Evolutionary conservation across 1,140 invertebrate genomes (phyloP).

Genomic region (Aradophagus sp.): DNA sequence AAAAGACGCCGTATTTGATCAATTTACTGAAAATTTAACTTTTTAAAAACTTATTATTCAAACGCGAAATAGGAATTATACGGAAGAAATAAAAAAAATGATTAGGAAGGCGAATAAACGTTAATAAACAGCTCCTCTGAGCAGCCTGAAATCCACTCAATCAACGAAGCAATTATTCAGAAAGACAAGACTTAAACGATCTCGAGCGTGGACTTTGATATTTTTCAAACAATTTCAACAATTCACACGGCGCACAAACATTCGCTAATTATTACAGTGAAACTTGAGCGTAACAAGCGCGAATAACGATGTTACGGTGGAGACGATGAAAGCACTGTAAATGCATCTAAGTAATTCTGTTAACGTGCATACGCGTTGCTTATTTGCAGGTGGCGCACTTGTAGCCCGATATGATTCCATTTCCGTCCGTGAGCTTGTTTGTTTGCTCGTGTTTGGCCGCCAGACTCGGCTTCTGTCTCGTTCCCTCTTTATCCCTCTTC

Average conservation of each 20-base stretch:
- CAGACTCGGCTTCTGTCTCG: slow-evolving; percentile 34
- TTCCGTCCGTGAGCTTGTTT: slow-evolving; percentile 36
- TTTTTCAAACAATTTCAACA: slow-evolving; percentile 50
- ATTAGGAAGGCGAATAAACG: too few relatives aligned
- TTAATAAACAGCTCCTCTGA: too few relatives aligned
- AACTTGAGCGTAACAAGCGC: slow-evolving; percentile 29
- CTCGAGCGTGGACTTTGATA: background rate
- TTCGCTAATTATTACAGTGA: slow-evolving; percentile 46
- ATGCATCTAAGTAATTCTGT: slow-evolving; percentile 57
- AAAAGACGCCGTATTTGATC: too few relatives aligned
- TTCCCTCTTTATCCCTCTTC: too few relatives aligned
- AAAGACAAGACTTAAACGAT: too few relatives aligned
- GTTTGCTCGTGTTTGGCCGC: slow-evolving; percentile 8
- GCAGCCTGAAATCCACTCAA: too few relatives aligned
- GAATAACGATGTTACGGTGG: slow-evolving; percentile 43
- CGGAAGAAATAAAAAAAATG: too few relatives aligned
- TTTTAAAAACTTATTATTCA: too few relatives aligned
- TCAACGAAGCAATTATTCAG: too few relatives aligned
- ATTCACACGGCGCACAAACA: slow-evolving; percentile 42
- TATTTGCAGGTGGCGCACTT: slow-evolving; percentile 52
- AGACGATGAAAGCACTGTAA: slow-evolving; percentile 51
- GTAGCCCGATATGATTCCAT: slow-evolving; percentile 51
- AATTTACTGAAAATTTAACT: too few relatives aligned
- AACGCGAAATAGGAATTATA: too few relatives aligned
- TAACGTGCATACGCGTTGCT: slow-evolving; percentile 54